phyloP scores from a whole-genome alignment of 2,113 vertebrate genomes.

The Heptranchias perlo region DNA sequence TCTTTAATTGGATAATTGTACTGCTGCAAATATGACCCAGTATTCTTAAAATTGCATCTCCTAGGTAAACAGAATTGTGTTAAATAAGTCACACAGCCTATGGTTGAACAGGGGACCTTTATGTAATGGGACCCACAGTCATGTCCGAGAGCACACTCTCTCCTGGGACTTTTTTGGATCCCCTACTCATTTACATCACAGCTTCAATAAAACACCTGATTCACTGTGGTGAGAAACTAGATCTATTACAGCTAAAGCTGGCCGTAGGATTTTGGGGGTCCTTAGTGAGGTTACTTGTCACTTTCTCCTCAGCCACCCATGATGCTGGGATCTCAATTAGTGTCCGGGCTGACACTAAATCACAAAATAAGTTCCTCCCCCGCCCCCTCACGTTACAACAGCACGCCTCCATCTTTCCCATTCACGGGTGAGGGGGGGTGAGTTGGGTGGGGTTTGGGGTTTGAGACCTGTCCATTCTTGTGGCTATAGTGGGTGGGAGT shows the following conservation, averaged over 20 bases:
- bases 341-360: not conserved
- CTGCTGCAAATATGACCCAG: not conserved
- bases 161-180: not conserved
- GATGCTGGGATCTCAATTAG: no score
- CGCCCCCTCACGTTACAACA: not conserved
- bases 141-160: not conserved
- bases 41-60: not conserved
- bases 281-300: not conserved
- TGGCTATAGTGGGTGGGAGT: not conserved
- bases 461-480: no score
- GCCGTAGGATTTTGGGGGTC: not conserved
- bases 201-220: not conserved
- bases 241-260: not conserved
- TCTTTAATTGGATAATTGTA: no score
- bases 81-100: not conserved
- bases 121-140: no score
- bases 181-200: not conserved
- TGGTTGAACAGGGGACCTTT: not conserved
- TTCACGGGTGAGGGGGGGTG: no score
- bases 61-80: not conserved
- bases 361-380: not conserved
- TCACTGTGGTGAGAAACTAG: not conserved
- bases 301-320: not conserved
- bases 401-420: not conserved
- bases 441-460: no score